Evolutionary conservation across 2,888 invertebrate species (phyloP).

Genomic region (Dryadula phaetusa): DNA sequence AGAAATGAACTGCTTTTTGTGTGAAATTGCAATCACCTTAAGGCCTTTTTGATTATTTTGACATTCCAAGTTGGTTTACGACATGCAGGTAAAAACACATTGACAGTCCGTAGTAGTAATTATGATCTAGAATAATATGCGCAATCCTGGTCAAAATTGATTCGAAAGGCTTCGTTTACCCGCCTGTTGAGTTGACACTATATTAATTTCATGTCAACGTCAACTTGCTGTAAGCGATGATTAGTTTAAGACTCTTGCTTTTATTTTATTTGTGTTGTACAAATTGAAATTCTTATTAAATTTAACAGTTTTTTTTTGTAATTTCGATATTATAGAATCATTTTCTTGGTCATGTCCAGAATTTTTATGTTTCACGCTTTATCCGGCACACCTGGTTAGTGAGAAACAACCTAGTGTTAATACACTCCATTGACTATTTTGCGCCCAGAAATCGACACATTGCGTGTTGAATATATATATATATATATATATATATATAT

Average conservation of each 20-base stretch:
- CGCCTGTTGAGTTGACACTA: slow-evolving; percentile 36
- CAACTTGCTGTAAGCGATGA: slow-evolving; percentile 28
- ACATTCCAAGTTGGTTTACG: slow-evolving; percentile 26
- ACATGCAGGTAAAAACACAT: slow-evolving; percentile 28
- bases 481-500: too few relatives aligned
- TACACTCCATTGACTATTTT: too few relatives aligned
- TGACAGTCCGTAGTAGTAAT: slow-evolving; percentile 29
- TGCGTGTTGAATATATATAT: too few relatives aligned
- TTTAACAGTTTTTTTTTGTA: too few relatives aligned
- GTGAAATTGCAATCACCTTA: slow-evolving; percentile 4
- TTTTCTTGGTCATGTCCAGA: too few relatives aligned
- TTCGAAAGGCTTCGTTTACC: slow-evolving; percentile 36
- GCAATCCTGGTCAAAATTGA: slow-evolving; percentile 35
- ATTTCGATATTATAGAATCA: too few relatives aligned
- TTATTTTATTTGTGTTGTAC: slow-evolving; percentile 5
- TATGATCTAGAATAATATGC: slow-evolving; percentile 26
- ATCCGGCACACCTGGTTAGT: too few relatives aligned
- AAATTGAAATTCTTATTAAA: not conserved
- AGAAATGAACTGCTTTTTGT: slow-evolving; percentile 24
- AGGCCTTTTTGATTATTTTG: slow-evolving; percentile 20
- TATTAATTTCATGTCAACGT: slow-evolving; percentile 41
- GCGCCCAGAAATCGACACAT: too few relatives aligned
- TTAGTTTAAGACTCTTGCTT: not conserved
- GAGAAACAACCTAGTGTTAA: too few relatives aligned
- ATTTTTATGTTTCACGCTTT: too few relatives aligned